Evolutionary conservation across 2,113 vertebrate species (phyloP), one percentile per base, ranked within the genome.

Genomic region (Eleginops maclovinus): DNA sequence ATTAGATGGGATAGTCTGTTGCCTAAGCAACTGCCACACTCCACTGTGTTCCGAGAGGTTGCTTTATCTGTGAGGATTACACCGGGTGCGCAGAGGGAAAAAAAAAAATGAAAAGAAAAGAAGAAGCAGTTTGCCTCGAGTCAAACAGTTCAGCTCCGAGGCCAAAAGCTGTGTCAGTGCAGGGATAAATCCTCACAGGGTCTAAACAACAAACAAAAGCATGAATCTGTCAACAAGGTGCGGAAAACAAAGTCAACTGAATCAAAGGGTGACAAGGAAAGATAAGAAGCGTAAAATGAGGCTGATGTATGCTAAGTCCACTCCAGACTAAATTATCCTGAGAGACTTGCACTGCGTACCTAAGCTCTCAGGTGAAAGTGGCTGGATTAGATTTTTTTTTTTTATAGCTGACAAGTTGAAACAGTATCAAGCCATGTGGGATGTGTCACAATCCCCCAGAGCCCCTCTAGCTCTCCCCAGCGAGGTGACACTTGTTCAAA

Each of bases 1-100:
- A 92, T 92, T 88, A 91, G 91, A 92, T 90, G 91, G 88, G 88
- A 85, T 88, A 84, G 85, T 84, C 85, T 86, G 87, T 93, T 88
- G 76, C 89, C 87, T 76, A 85, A 90, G 90, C 89, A 92, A 91
- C 89, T 88, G 88, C 77, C 84, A 78, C 85, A 91, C 86, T 91
- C 78, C 51, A 46, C 79, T 88, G 79, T 90, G 86, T 85, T 89
- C 9, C 71, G 74, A 84, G 78, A 90, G 81, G 83, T 77, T 83
- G 85, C 81, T 91, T 91, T 91, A 90, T 93, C 89, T 90, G 74
- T 58, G 53, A 86, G 88, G 89, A 93, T 93, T 93, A 93, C 87
- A 87, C 73, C 1, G 62, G 50, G 74, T 26, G 65, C 62, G 1
- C 68, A 43, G 60, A 31, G 31, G 22, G 3, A 24, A 19, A 36